Conservation (phyloP, 2,888 invertebrate genomes). For the Ornithoptera priamus region DNA sequence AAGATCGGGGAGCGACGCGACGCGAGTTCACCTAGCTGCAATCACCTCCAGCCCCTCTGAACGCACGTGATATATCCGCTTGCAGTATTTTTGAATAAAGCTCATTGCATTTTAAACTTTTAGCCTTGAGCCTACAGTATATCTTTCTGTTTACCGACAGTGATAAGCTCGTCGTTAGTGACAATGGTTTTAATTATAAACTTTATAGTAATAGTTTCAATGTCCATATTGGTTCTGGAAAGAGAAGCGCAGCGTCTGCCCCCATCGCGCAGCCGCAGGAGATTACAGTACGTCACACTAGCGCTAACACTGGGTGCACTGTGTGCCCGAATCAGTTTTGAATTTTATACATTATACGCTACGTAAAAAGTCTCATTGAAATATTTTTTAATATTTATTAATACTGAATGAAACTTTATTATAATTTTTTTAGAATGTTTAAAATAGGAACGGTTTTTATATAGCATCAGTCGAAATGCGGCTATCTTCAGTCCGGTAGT, state of each 20-base stretch:
- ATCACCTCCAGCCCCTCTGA: slow-evolving; percentile 59
- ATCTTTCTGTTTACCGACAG: slow-evolving; percentile 34
- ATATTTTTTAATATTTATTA: slow-evolving; percentile 4
- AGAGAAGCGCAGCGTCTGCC: slow-evolving; percentile 48
- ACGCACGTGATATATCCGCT: slow-evolving; percentile 63
- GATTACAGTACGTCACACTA: slow-evolving; percentile 66
- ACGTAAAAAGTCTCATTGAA: slow-evolving; percentile 7
- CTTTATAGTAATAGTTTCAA: slow-evolving; percentile 59
- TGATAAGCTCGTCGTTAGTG: slow-evolving; percentile 52
- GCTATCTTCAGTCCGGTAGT: slow-evolving; percentile 69
- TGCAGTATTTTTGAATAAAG: slow-evolving; percentile 48
- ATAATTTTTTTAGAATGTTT: neutral
- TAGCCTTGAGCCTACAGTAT: slow-evolving; percentile 35
- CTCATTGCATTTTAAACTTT: slow-evolving; percentile 34
- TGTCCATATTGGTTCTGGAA: slow-evolving; percentile 58
- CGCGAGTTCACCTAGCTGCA: slow-evolving; percentile 65
- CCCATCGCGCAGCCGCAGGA: slow-evolving; percentile 74
- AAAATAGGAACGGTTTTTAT: slow-evolving; percentile 1
- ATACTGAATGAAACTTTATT: neutral
- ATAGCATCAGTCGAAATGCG: slow-evolving; percentile 39
- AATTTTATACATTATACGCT: slow-evolving; percentile 14
- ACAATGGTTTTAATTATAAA: slow-evolving; percentile 50
- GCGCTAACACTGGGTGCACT: slow-evolving; percentile 65
- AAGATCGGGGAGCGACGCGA: slow-evolving; percentile 50
- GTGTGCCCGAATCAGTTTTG: slow-evolving; percentile 36